A percentile compares a stretch with the other conserved stretches of the same genome.
Evolutionary conservation across 1,140 invertebrate genomes (phyloP).

Genomic region (Penaeus vannamei): DNA sequence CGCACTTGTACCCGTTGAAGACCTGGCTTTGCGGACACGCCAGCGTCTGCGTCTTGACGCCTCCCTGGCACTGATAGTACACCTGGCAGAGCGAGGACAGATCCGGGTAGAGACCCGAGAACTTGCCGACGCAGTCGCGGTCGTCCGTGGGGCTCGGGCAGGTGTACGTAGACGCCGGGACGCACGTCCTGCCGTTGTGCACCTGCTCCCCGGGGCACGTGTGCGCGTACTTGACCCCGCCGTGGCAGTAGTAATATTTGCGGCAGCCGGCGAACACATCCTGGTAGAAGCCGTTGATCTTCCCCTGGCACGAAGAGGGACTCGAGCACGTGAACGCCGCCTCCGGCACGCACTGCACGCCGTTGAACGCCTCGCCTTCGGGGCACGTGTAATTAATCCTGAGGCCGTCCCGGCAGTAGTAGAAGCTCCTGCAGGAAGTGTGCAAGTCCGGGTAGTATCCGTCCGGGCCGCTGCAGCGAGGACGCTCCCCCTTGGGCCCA

Average conservation of each 20-base stretch:
- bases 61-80: conserved; percentile 22
- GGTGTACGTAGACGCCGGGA: conserved; percentile 3
- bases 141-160: not conserved
- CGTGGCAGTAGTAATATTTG: conserved; percentile 36
- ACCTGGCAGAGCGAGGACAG: not conserved
- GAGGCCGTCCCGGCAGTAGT: not conserved
- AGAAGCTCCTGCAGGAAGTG: conserved; percentile 8
- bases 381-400: conserved; percentile 21
- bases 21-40: too few relatives aligned
- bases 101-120: conserved; percentile 5
- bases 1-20: too few relatives aligned
- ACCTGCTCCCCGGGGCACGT: conserved; percentile 16
- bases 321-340: not conserved
- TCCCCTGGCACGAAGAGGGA: conserved; percentile 1
- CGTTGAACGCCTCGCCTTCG: not conserved
- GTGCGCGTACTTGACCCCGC: conserved; percentile 12
- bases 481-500: not conserved
- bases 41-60: conserved; percentile 20
- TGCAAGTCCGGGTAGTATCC: conserved; percentile 32
- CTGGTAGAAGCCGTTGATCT: conserved; percentile 26
- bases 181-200: conserved; percentile 26
- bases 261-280: not conserved
- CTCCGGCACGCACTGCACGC: not conserved
- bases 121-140: not conserved
- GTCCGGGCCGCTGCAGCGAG: not conserved